Evolutionary conservation across 1,140 invertebrate species (phyloP), one percentile per base, ranked within the genome.

Genomic region (Drosophila azteca): DNA sequence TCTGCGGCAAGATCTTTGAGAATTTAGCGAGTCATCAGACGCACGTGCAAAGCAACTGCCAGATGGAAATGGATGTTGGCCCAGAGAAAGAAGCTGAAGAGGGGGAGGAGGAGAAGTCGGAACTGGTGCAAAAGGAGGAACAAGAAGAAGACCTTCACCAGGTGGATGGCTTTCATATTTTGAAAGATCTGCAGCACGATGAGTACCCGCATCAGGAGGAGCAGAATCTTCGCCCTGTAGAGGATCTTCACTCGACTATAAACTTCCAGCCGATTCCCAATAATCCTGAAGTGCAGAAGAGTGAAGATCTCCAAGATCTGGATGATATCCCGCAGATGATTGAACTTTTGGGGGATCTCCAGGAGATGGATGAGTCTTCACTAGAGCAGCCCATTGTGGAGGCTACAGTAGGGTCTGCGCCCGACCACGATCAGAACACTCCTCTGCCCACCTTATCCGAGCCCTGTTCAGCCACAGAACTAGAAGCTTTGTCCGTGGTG

Each of bases 1-100:
- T 69, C 6, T 90, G 90, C 35, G 79, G 77, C 22, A 77, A 83
- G 46, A 90, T 90, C 60, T 90, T 90, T 44, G 87, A 87, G 54
- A 90, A 84, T 49, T 64, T 90, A 22, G 41, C 68, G 5, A 35
- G 64, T 1, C 87, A 83, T 58, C 73, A 80, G 44, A 15, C 51
- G 11, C 88, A 90, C 48, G 77, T 90, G 3, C 74, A 87, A 50
- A 58, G 57, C 44, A 66, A 39, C 15, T 87, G 78, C 17, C 31
- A 43, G 17, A 29, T 43, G 5, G 7, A 29, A 22, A 24, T 48
- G 41, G 20, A 51, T 2, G 39, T 13, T 9, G 20, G 15, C 5
- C 0, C 3, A 6, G 50, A 53, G 17, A 11, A n/a, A 11, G 44
- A 15, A n/a, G 15, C 22, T 22, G 17, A 15, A 4, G 22, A 57